Conservation (phyloP, 1,140 invertebrate genomes). For the Aphelenchoides besseyi region DNA sequence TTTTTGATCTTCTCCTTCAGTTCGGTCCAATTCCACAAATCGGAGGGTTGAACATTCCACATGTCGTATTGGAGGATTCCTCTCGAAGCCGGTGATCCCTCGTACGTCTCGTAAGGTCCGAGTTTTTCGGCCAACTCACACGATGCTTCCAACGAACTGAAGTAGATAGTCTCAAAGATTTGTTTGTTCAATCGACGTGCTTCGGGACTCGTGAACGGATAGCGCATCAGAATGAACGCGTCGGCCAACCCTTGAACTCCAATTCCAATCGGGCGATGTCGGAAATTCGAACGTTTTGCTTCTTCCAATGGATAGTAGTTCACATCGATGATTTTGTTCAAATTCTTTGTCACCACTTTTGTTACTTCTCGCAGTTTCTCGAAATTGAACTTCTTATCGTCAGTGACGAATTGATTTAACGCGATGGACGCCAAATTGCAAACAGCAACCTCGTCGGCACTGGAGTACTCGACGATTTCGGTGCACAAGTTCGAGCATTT, state of each 20-base stretch:
- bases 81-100: slow-evolving; percentile 84
- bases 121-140: slow-evolving; percentile 83
- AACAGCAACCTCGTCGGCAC: slow-evolving; percentile 88
- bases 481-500: slow-evolving; percentile 97
- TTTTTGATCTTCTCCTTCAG: slow-evolving; percentile 81
- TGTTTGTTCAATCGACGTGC: slow-evolving; percentile 82
- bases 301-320: slow-evolving; percentile 88
- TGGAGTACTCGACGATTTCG: slow-evolving; percentile 87
- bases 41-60: slow-evolving; percentile 76
- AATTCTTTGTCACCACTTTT: slow-evolving; percentile 77
- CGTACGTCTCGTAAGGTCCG: slow-evolving; percentile 84
- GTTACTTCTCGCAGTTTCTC: slow-evolving; percentile 75
- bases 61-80: slow-evolving; percentile 97
- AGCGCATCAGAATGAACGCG: slow-evolving; percentile 86
- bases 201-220: slow-evolving; percentile 76
- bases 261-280: slow-evolving; percentile 72
- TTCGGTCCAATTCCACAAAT: slow-evolving; percentile 83
- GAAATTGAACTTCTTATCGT: slow-evolving; percentile 79
- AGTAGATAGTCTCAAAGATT: slow-evolving; percentile 97
- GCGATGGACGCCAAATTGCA: slow-evolving; percentile 97
- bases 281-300: slow-evolving; percentile 77
- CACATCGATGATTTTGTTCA: slow-evolving; percentile 95
- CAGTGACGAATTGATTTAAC: slow-evolving; percentile 91
- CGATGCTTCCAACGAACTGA: slow-evolving; percentile 85
- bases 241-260: slow-evolving; percentile 78